These are phyloP conservation scores for Muntiacus reevesi DNA, from an alignment of 2,113 vertebrate species.

Conservation along the genomic window DNA sequence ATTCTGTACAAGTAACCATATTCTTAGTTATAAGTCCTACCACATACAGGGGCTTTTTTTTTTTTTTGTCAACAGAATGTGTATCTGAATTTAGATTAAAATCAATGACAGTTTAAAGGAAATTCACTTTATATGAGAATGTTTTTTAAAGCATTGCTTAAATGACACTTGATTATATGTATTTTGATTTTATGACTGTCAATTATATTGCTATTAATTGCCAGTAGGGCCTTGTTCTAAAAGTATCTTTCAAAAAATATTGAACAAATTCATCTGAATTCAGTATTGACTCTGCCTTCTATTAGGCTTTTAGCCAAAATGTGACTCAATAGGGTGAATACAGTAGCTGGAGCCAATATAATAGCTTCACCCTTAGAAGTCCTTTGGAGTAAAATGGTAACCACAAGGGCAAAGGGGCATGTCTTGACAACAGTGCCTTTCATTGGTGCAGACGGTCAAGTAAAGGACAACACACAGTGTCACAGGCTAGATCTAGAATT, in stretches of 20 bases:
- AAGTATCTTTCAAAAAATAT: conserved; percentile 76
- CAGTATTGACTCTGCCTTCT: conserved; percentile 73
- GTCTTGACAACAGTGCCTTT: conserved; percentile 82
- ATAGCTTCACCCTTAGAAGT: conserved; percentile 80
- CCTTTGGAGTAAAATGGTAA: conserved; percentile 75
- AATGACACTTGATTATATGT: not conserved
- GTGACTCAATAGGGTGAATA: conserved; percentile 78
- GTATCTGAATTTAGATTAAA: conserved; percentile 46
- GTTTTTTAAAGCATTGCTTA: conserved; percentile 8
- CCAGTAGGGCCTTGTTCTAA: conserved; percentile 69
- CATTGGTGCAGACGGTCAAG: conserved; percentile 83
- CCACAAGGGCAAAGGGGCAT: conserved; percentile 78
- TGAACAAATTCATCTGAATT: conserved; percentile 73
- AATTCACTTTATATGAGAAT: conserved; percentile 13
- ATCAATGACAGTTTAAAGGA: conserved; percentile 40
- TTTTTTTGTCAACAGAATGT: not conserved
- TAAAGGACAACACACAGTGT: conserved; percentile 79
- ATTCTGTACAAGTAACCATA: not conserved
- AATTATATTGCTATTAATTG: conserved; percentile 73
- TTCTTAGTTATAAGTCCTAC: not conserved
- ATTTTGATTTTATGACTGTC: conserved; percentile 50
- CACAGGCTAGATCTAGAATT: conserved; percentile 77
- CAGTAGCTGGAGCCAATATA: conserved; percentile 74
- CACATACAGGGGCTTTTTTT: not conserved
- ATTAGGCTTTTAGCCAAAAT: conserved; percentile 77